phyloP scores from a whole-genome alignment of 2,113 vertebrate species.

The Bolborhynchus lineola region DNA sequence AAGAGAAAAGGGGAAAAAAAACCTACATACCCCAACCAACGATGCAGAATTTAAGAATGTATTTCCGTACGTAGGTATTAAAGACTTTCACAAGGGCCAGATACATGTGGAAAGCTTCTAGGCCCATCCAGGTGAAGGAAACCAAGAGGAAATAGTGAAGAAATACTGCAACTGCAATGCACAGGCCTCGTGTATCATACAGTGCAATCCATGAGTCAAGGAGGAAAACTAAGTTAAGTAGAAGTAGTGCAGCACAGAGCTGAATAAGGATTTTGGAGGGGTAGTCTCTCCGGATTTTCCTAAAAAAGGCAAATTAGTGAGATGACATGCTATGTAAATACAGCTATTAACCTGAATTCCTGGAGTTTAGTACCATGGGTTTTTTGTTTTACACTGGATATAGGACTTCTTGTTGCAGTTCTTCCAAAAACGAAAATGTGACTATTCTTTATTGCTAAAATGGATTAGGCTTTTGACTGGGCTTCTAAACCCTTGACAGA shows the following conservation, averaged over 20 bases:
- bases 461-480: not conserved
- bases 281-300: slow-evolving; percentile 91
- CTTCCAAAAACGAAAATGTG: not conserved
- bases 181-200: slow-evolving; percentile 76
- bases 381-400: not conserved
- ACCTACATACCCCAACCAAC: slow-evolving; percentile 89
- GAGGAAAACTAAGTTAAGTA: slow-evolving; percentile 89
- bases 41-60: slow-evolving; percentile 92
- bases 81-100: slow-evolving; percentile 93
- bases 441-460: not conserved
- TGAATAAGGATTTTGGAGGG: slow-evolving; percentile 97
- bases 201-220: slow-evolving; percentile 90
- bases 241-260: slow-evolving; percentile 85
- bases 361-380: not conserved
- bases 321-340: not conserved
- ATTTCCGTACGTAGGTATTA: slow-evolving; percentile 87
- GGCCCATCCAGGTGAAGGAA: slow-evolving; percentile 96
- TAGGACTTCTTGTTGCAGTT: not conserved
- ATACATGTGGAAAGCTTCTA: slow-evolving; percentile 98
- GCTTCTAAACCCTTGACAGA: not conserved
- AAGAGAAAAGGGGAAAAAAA: not conserved
- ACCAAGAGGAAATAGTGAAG: slow-evolving; percentile 95
- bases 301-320: slow-evolving; percentile 53
- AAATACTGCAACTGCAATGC: slow-evolving; percentile 89
- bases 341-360: not conserved